Conservation (phyloP, 2,797 vertebrate genomes). For the Microcaecilia unicolor region DNA sequence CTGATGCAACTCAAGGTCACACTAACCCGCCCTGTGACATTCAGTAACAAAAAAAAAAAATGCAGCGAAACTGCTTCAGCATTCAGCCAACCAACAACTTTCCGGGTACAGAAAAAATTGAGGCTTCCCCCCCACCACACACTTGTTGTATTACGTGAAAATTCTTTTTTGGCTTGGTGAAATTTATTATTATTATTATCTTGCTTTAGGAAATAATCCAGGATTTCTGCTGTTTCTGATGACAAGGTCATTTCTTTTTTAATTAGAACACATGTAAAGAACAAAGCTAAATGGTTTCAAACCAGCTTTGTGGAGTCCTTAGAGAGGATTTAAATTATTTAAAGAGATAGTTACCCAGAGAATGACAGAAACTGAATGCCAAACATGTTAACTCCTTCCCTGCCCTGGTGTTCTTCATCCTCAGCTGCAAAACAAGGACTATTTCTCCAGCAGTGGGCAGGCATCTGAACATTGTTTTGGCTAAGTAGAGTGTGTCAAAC, state of each 20-base stretch:
- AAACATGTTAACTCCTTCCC: slow-evolving; percentile 57
- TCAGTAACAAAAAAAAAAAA: slow-evolving; percentile 61
- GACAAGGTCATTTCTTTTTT: slow-evolving; percentile 84
- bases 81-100: slow-evolving; percentile 65
- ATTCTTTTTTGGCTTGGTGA: no score
- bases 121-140: slow-evolving; percentile 13
- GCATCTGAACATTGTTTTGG: no score
- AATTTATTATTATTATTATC: slow-evolving; percentile 38
- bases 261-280: slow-evolving; percentile 85
- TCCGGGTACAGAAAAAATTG: slow-evolving; percentile 41
- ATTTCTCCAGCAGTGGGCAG: no score
- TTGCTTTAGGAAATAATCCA: slow-evolving; percentile 67
- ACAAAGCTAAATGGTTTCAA: slow-evolving; percentile 82
- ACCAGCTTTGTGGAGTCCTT: slow-evolving; percentile 93
- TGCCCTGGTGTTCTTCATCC: slow-evolving; percentile 5
- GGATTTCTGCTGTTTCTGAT: slow-evolving; percentile 74
- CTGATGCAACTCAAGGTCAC: slow-evolving; percentile 92
- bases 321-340: slow-evolving; percentile 78
- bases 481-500: no score
- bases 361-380: slow-evolving; percentile 60
- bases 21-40: slow-evolving; percentile 91
- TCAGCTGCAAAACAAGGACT: no score
- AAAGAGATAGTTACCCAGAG: slow-evolving; percentile 69
- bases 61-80: slow-evolving; percentile 66
- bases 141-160: background rate